Evolutionary conservation across 1,140 invertebrate species (phyloP), one percentile per base, ranked within the genome.

Genomic region (Cyclina sinensis): DNA sequence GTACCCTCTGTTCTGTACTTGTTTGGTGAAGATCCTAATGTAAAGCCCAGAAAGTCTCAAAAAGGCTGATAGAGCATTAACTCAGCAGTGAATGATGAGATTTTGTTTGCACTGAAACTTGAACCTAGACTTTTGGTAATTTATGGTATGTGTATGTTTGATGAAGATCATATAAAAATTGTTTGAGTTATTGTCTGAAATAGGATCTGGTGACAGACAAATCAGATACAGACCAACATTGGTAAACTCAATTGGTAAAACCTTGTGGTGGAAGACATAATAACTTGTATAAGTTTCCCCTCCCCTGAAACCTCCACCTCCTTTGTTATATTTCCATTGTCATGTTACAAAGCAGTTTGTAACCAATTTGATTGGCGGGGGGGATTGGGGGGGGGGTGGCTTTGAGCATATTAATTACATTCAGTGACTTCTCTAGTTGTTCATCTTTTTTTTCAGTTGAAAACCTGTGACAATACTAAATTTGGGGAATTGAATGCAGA

Each of bases 381-480:
- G 51, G 51, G 51, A n/a, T 16, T 57, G 51, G 14, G 51, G 51
- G n/a, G 51, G 51, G 51, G 51, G 51, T 57, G 51, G 14, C 51
- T 57, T 57, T 62, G 57, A 62, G 57, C 57, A 62, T 62, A 27
- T 27, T 27, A 62, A 27, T 62, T 62, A 24, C 57, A 24, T 11
- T 24, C 24, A 27, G 21, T 62, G 24, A 62, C 57, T 62, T 62
- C 24, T 62, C 24, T 62, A 27, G 57, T 62, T 62, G 57, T 57
- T 57, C 51, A 57, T 57, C 51, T 21, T 70, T 70, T 70, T 70
- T 70, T 70, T 70, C 65, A 70, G 65, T 70, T 70, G 65, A 70
- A 73, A 73, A 73, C 68, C 68, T 73, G 68, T 70, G 68, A 73
- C n/a, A 24, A 73, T 21, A 73, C 32, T 16, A 46, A 73, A n/a